Conservation (phyloP, 2,888 invertebrate genomes). For the Hyles lineata region DNA sequence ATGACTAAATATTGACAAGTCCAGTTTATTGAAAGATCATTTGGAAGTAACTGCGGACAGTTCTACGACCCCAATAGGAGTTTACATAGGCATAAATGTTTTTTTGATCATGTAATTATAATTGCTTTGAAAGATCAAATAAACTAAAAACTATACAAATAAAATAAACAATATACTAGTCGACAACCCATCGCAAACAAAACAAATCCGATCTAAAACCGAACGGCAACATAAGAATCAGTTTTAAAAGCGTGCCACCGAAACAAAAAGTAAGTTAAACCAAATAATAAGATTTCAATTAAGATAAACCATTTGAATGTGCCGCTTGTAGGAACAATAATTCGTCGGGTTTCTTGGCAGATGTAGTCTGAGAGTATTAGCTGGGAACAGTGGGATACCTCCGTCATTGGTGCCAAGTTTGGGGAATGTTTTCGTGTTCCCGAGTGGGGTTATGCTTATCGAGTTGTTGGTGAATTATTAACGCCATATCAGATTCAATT, state of each 20-base stretch:
- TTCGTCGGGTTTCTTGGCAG: constrained; percentile 66
- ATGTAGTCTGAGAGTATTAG: constrained; percentile 40
- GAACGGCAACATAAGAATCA: constrained; percentile 6
- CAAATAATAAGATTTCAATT: constrained; percentile 65
- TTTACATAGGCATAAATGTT: no score
- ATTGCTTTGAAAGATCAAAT: no score
- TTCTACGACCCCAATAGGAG: no score
- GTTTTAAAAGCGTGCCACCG: background rate
- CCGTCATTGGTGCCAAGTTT: constrained; percentile 49
- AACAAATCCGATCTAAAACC: background rate
- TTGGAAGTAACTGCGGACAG: no score
- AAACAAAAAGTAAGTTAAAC: constrained; percentile 33
- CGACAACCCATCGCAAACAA: no score
- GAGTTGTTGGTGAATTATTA: background rate
- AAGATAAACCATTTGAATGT: constrained; percentile 70
- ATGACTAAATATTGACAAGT: no score
- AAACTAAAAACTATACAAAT: no score
- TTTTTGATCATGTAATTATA: no score
- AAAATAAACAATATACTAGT: no score
- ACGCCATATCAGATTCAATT: background rate
- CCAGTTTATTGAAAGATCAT: no score
- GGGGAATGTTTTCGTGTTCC: background rate
- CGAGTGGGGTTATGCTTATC: background rate
- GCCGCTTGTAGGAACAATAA: constrained; percentile 68
- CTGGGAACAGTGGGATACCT: constrained; percentile 35